Base-by-base conservation (phyloP, 2,888 invertebrate species). In the Andrena haemorrhoa region DNA sequence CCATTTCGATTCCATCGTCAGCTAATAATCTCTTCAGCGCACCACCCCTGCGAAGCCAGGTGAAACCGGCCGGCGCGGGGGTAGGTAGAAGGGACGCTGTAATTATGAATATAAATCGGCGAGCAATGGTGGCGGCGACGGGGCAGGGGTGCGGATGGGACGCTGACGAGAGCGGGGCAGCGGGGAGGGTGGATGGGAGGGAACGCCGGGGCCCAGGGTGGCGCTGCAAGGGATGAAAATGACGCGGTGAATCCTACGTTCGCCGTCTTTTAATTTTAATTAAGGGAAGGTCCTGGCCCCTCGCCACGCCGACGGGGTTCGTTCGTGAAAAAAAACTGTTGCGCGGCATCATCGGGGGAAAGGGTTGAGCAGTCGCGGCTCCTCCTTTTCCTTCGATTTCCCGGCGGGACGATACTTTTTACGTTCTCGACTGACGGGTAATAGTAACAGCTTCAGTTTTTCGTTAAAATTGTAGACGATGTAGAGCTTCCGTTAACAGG, bases 181-280 rank as follows among this genome's bases (percentile, higher is more conserved):
- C 47, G 70, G 56, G 29, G 64, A 12, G 8, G 75, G 31, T 35
- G 66, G 71, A 66, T 58, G 69, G 65, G 66, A 53, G n/a, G 23
- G 23, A 23, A 35, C 56, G 71, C 77, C 26, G 74, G 68, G 84
- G 74, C 69, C 77, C 80, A 84, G 72, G 73, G 74, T 65, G 70
- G 56, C 53, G 78, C 74, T 72, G 75, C 64, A 71, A 80, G 87
- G 86, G 85, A 85, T 84, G 87, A 87, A 92, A 91, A 88, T 87
- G 89, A 89, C 84, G 88, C 88, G 83, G 87, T 86, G 90, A 90
- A 91, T 88, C 88, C 89, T 84, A 86, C 89, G 88, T 90, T 91
- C 88, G 89, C 89, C 91, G 91, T 93, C 93, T 93, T 92, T 93
- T 93, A 93, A 93, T 93, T 93, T 93, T 93, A 93, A 93, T 93